phyloP scores from a whole-genome alignment of 2,113 vertebrate genomes.

The Chroicocephalus ridibundus region DNA sequence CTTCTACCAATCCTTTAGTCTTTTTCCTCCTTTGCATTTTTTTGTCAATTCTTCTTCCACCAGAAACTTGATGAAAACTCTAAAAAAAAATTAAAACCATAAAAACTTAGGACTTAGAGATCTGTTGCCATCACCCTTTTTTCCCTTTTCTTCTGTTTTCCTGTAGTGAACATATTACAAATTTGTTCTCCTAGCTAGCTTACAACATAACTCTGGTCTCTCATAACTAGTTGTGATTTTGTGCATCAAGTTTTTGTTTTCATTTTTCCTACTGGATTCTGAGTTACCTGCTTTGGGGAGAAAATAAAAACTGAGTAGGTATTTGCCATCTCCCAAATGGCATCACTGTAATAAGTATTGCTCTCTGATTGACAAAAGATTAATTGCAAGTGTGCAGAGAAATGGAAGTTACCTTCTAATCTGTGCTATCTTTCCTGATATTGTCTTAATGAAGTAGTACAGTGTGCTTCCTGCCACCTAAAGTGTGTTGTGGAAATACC shows the following conservation, averaged over 20 bases:
- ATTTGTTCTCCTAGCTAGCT: not conserved
- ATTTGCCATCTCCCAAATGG: not conserved
- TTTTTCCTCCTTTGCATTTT: not conserved
- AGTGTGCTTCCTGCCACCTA: not conserved
- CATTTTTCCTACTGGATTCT: not conserved
- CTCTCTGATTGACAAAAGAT: not conserved
- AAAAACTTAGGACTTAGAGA: not conserved
- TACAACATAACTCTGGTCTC: not conserved
- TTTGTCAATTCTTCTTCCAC: not conserved
- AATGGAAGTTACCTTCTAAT: constrained; percentile 10
- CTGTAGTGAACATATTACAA: not conserved
- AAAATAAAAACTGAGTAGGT: not conserved
- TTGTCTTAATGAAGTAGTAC: not conserved
- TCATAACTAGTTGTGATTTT: not conserved
- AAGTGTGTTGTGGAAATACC: not conserved
- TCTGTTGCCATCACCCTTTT: not conserved
- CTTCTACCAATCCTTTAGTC: not conserved
- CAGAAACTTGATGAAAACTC: not conserved
- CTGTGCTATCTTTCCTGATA: not conserved
- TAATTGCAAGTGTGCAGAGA: not conserved
- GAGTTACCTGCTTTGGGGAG: not conserved
- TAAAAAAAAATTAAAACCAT: not conserved
- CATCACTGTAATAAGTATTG: not conserved
- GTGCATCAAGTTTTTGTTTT: not conserved
- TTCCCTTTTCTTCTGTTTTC: not conserved